Conservation (phyloP, 2,888 invertebrate genomes). For the Lysandra coridon region DNA sequence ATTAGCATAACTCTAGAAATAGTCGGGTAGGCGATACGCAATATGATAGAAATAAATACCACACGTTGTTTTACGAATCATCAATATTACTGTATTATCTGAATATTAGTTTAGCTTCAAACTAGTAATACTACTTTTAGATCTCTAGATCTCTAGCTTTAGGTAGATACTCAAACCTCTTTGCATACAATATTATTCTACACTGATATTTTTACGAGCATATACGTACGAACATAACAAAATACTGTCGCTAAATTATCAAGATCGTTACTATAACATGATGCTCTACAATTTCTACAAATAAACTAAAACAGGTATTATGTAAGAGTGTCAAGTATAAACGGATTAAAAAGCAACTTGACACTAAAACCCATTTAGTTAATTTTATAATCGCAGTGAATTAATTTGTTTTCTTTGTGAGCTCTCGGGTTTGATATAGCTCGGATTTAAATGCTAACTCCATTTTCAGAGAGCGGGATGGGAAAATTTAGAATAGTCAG, state of each 20-base stretch:
- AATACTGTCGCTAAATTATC: not conserved
- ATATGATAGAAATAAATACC: not conserved
- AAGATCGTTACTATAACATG: not conserved
- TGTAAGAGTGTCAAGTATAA: constrained; percentile 23
- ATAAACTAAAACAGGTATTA: not conserved
- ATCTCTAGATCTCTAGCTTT: not conserved
- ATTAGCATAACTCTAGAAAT: not conserved
- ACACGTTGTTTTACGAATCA: not conserved
- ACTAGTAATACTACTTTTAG: not conserved
- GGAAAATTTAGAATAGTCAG: not conserved
- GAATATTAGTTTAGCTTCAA: too few relatives aligned
- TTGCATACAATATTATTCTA: too few relatives aligned
- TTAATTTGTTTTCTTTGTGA: constrained; percentile 19
- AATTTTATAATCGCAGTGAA: not conserved
- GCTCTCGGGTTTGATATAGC: not conserved
- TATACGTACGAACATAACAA: too few relatives aligned
- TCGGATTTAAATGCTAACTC: not conserved
- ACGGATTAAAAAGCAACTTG: constrained; percentile 2
- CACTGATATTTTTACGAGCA: too few relatives aligned
- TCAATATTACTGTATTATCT: too few relatives aligned
- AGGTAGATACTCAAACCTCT: too few relatives aligned
- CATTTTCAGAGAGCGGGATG: not conserved
- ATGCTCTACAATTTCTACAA: not conserved
- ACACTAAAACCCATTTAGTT: constrained; percentile 14
- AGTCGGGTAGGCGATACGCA: not conserved